These are phyloP conservation scores for Clistopyga incitator DNA, from an alignment of 2,888 invertebrate genomes.

Conservation along the genomic window DNA sequence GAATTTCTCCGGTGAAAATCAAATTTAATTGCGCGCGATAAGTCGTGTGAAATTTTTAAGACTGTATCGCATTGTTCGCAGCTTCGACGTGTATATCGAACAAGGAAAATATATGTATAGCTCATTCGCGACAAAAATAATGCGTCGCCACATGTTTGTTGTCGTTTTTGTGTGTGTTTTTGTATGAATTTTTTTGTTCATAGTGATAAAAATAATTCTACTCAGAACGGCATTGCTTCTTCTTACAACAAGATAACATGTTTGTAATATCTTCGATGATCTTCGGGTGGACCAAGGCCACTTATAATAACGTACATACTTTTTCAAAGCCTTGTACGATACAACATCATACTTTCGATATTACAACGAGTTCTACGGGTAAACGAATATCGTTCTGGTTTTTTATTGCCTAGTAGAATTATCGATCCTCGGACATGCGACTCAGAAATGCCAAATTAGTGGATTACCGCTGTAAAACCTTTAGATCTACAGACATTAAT, in stretches of 20 bases:
- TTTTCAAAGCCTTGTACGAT: constrained; percentile 42
- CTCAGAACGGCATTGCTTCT: constrained; percentile 55
- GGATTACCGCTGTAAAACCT: not conserved
- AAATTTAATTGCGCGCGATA: constrained; percentile 15
- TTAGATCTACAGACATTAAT: not conserved
- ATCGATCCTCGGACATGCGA: not conserved
- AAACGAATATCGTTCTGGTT: constrained; percentile 23
- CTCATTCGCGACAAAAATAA: constrained; percentile 36
- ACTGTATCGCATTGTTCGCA: constrained; percentile 19
- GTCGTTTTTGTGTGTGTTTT: constrained; percentile 30
- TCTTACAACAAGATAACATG: constrained; percentile 68
- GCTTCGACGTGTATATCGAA: constrained; percentile 35
- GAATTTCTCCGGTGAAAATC: not conserved
- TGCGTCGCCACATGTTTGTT: constrained; percentile 25
- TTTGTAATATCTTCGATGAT: constrained; percentile 62
- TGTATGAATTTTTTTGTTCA: not conserved
- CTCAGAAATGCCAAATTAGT: constrained; percentile 6
- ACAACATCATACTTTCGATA: constrained; percentile 55
- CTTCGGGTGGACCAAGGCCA: constrained; percentile 56
- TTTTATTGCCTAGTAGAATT: constrained; percentile 40
- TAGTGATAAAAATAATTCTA: constrained; percentile 64
- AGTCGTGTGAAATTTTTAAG: constrained; percentile 28
- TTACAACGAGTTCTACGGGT: constrained; percentile 47
- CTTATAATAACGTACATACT: constrained; percentile 38
- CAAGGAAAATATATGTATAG: constrained; percentile 35